Base-by-base conservation (phyloP, 1,140 invertebrate species). In the Heliconius nattereri region DNA sequence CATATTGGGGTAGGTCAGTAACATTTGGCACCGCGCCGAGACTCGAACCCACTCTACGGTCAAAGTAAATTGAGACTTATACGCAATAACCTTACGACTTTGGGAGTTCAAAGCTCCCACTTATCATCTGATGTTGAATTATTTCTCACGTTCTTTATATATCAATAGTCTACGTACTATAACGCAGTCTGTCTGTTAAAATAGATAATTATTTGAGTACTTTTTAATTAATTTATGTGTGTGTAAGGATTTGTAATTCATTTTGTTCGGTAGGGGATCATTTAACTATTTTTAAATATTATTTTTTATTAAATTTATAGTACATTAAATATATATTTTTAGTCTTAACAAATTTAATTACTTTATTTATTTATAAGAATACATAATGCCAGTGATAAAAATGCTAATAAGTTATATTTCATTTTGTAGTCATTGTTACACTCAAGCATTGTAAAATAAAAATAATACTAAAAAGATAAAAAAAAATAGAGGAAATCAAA, bases 1-100 rank as follows among this genome's bases (percentile, higher is more conserved):
- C 76, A 77, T 77, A 77, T 87, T 87, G 82, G 77, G 84, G 75
- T 84, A 84, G 86, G 86, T 87, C 84, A 87, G 86, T 86, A 78
- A 85, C 80, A 79, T 78, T 79, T 85, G 84, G 84, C 84, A 84
- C 57, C 26, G 26, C 73, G 84, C 84, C 84, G 81, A 85, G 83
- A 84, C 73, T 75, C 78, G 84, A 78, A 83, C 76, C 70, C 52
- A n/a, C 35, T 75, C 76, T 60, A 71, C 78, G 78, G 75, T 84
- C 76, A 81, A 79, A 76, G 75, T 75, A 80, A 84, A 84, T 73
- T 76, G 72, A 75, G 71, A 75, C 83, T 83, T 84, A 85, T 78
- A 78, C 29, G 71, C 73, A 73, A 77, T 80, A 79, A 85, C 84
- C 76, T 84, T 85, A 83, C 26, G 78, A 84, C 78, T 84, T 84